phyloP scores from a whole-genome alignment of 2,113 vertebrate species.

The Charina bottae region DNA sequence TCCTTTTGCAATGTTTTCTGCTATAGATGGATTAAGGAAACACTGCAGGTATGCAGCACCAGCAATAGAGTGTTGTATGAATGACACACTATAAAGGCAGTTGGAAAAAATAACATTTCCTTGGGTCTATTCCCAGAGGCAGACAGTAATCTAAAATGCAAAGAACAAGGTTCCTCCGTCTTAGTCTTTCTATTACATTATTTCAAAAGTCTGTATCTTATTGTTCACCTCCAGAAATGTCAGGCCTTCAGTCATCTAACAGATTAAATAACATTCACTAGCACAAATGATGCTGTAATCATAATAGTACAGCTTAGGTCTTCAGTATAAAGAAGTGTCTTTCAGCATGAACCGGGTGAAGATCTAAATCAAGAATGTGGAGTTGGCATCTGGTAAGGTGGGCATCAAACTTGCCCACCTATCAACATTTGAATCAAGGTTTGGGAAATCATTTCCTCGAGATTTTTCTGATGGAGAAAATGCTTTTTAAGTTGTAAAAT shows the following conservation, averaged over 20 bases:
- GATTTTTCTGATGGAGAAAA: not conserved
- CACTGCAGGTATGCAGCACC: not conserved
- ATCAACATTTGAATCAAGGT: not conserved
- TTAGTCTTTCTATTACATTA: not conserved
- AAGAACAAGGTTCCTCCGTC: not conserved
- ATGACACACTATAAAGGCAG: not conserved
- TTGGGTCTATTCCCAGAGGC: not conserved
- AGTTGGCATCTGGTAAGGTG: not conserved
- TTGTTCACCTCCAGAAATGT: not conserved
- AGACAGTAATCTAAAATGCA: not conserved
- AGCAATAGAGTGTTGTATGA: not conserved
- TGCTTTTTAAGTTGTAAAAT: not conserved
- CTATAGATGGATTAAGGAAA: not conserved
- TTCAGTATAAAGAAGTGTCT: not conserved
- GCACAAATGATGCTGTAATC: not conserved
- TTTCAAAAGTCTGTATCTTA: not conserved
- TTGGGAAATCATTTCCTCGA: not conserved
- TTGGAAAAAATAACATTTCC: not conserved
- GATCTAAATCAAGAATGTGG: not conserved
- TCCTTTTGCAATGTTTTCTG: not conserved
- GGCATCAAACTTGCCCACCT: not conserved
- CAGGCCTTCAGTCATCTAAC: not conserved
- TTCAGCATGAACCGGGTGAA: not conserved
- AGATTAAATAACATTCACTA: not conserved
- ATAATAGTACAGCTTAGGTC: not conserved